Conservation (phyloP, 2,113 vertebrate genomes). For the Pelecanus crispus region DNA sequence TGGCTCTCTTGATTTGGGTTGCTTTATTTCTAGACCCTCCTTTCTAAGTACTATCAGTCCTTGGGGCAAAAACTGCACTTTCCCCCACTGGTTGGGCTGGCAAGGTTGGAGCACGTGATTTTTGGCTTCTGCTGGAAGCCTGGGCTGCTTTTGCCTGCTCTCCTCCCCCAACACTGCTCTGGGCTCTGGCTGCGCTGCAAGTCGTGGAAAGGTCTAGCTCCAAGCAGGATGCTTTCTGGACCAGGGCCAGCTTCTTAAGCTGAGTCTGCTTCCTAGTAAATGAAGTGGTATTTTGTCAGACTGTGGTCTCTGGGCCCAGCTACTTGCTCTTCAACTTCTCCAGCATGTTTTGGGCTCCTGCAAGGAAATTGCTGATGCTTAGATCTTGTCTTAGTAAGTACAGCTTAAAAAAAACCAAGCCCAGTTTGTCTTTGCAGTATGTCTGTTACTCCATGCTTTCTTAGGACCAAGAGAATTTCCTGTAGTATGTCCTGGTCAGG, state of each 20-base stretch:
- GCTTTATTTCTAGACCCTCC: not conserved
- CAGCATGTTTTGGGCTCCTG: not conserved
- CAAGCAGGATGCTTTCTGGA: not conserved
- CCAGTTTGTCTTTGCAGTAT: not conserved
- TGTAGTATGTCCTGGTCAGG: not conserved
- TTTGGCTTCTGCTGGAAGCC: not conserved
- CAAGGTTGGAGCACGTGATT: not conserved
- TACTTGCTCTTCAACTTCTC: not conserved
- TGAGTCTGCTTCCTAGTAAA: not conserved
- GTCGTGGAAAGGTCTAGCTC: not conserved
- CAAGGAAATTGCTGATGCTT: not conserved
- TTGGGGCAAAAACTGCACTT: not conserved
- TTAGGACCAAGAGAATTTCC: not conserved
- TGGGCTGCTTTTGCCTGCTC: not conserved
- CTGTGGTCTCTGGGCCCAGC: not conserved
- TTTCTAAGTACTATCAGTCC: not conserved
- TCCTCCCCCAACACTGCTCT: rapidly evolving
- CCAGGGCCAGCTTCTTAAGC: not conserved
- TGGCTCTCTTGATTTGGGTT: not conserved
- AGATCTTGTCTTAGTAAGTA: not conserved
- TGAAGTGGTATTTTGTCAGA: not conserved
- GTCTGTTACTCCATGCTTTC: not conserved
- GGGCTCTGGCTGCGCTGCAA: not conserved
- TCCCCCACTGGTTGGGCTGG: not conserved
- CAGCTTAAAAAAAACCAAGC: not conserved